Conservation (phyloP, 2,113 vertebrate species). For the Rostratula benghalensis region DNA sequence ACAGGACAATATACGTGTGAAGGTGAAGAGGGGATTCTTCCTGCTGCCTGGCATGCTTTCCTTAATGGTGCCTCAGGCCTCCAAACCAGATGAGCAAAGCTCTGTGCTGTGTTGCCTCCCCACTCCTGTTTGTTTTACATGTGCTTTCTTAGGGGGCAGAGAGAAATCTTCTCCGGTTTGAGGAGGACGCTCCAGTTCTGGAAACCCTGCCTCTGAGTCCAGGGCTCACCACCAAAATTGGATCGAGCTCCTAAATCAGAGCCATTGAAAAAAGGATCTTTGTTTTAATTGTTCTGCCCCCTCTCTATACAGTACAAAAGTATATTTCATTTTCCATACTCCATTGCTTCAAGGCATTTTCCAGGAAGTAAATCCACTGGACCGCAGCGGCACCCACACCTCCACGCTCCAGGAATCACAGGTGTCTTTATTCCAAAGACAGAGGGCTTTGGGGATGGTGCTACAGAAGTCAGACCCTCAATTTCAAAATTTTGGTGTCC, state of each 20-base stretch:
- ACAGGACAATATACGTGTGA: background rate
- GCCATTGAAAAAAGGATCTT: background rate
- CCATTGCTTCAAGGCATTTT: background rate
- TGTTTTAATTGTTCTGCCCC: background rate
- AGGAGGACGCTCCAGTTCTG: background rate
- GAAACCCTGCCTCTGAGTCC: background rate
- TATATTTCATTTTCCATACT: conserved; percentile 1
- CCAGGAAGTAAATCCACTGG: background rate
- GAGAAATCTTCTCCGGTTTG: background rate
- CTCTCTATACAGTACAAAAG: background rate
- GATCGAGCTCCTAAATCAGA: background rate
- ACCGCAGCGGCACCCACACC: background rate
- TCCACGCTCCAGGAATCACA: background rate
- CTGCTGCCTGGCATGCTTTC: background rate
- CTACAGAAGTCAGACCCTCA: background rate
- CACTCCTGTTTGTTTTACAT: background rate
- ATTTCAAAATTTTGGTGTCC: background rate
- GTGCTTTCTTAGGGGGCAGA: background rate
- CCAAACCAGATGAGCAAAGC: background rate
- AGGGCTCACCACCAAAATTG: background rate
- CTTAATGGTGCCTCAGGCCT: background rate
- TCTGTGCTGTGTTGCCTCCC: background rate
- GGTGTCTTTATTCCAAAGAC: background rate
- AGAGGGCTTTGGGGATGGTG: background rate
- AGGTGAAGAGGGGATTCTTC: background rate